Base-by-base conservation (phyloP, 2,888 invertebrate genomes). In the Lapara coniferarum region DNA sequence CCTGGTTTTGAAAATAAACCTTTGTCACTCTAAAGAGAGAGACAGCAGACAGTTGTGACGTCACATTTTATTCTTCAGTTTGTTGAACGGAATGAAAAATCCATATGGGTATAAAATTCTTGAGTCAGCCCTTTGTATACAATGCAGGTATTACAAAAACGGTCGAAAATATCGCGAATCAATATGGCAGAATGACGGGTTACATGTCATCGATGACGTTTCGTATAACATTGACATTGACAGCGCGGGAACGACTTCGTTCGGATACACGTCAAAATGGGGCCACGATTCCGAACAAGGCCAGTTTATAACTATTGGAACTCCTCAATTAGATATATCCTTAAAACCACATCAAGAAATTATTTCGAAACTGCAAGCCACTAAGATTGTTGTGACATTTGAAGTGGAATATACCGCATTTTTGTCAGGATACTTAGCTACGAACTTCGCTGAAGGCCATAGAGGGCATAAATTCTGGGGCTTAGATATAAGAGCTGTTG, bases 111-210 rank as follows among this genome's bases (percentile, higher is more conserved):
- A n/a, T n/a, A n/a, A n/a, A n/a, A n/a, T n/a, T n/a, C n/a, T n/a
- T n/a, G n/a, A 73, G 72, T 53, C 67, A 73, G 0, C 76, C 76
- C 0, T 74, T 69, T 4, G 79, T 75, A 66, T 77, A 63, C 63
- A 63, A 78, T 49, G 76, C 78, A 0, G 76, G 74, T 0, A 75
- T 84, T 13, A 59, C 71, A 0, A 79, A 85, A 12, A 30, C 68
- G 0, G 72, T 83, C 0, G 71, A 78, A 5, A 79, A 85, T 52
- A 77, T 77, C 0, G 74, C 0, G 70, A 74, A 0, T 77, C 78
- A 0, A 71, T 71, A 16, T 86, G 84, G 84, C 76, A 72, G n/a
- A 74, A 72, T 1, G 74, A 71, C 1, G 71, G 73, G 0, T 68
- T 82, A 0, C 71, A 77, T 0, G 63, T 79, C 63, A 63, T 19